phyloP scores from a whole-genome alignment of 2,113 vertebrate species.

The Syngnathus scovelli region DNA sequence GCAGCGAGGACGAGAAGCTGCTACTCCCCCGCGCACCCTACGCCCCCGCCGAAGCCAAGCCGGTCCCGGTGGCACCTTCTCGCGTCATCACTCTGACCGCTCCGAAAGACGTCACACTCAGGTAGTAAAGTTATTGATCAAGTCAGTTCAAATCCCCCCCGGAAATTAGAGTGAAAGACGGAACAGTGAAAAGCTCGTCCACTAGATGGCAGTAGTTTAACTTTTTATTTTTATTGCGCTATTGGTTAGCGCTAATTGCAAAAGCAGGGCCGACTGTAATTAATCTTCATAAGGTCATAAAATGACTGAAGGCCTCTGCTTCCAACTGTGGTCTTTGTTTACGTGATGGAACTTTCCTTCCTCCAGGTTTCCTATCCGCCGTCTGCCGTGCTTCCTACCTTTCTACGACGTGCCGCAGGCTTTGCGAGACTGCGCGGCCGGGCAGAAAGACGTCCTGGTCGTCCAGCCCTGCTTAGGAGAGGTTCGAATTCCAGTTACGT shows the following conservation, averaged over 20 bases:
- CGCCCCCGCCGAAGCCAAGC: neutral
- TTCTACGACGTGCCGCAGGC: slow-evolving; percentile 38
- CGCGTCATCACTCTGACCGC: slow-evolving; percentile 56
- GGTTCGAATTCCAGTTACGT: slow-evolving; percentile 30
- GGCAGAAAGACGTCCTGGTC: slow-evolving; percentile 44
- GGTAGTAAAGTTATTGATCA: slow-evolving; percentile 24
- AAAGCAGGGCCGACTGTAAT: neutral
- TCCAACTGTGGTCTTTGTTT: neutral
- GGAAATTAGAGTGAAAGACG: too few relatives aligned
- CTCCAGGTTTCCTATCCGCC: slow-evolving; percentile 37
- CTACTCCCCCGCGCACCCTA: slow-evolving; percentile 65
- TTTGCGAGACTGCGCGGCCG: slow-evolving; percentile 52
- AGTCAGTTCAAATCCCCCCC: too few relatives aligned
- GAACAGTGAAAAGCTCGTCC: too few relatives aligned
- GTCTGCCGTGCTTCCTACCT: slow-evolving; percentile 45
- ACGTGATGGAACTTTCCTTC: neutral
- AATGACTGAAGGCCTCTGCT: neutral
- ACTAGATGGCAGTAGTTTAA: too few relatives aligned
- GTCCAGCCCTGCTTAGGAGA: slow-evolving; percentile 54
- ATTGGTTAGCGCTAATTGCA: neutral
- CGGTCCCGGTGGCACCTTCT: neutral
- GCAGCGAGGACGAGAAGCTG: slow-evolving; percentile 71
- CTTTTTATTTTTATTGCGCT: too few relatives aligned
- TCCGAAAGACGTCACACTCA: slow-evolving; percentile 17
- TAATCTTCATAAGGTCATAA: neutral